Evolutionary conservation across 2,888 invertebrate genomes (phyloP), one percentile per base, ranked within the genome.

Genomic region (Drosophila koepferae): DNA sequence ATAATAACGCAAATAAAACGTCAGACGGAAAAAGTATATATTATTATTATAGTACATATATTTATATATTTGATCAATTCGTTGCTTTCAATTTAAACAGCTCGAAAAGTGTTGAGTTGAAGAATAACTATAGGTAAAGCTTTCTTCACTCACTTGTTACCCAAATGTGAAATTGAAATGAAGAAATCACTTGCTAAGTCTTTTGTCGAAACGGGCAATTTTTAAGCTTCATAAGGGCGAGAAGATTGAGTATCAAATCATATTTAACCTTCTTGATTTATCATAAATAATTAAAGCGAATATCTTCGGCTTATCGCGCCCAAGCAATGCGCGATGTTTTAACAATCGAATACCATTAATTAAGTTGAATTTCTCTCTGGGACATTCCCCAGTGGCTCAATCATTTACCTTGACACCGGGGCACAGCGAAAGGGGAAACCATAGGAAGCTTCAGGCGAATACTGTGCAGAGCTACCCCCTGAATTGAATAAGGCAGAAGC

Each of bases 261-360:
- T n/a, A 55, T n/a, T 41, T 18, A 14, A 31, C 18, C 43, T 6
- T 16, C 1, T 8, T 31, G 38, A 41, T 18, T 56, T 56, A 56
- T 56, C 20, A 44, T 44, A 68, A 9, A 60, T 60, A 69, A 61
- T 61, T 40, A 40, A 16, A 18, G 46, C 14, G 23, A 44, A 41
- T 28, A 59, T 48, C 54, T 66, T 18, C 41, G 9, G 46, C 66
- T 77, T 70, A 77, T 63, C 64, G 49, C 63, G 61, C 49, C 43
- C 28, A 38, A 67, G 60, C 65, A 53, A 43, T 73, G 63, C 38
- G 49, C 18, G 40, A 44, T 40, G 48, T 36, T 53, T 68, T 64
- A 77, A 77, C 69, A 84, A 84, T 74, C 61, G 72, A 79, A 51
- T 70, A 43, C 53, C 81, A 85, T 85, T 84, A 87, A 84, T 84